Conservation (phyloP, 2,797 vertebrate species). For the Molossus molossus region DNA sequence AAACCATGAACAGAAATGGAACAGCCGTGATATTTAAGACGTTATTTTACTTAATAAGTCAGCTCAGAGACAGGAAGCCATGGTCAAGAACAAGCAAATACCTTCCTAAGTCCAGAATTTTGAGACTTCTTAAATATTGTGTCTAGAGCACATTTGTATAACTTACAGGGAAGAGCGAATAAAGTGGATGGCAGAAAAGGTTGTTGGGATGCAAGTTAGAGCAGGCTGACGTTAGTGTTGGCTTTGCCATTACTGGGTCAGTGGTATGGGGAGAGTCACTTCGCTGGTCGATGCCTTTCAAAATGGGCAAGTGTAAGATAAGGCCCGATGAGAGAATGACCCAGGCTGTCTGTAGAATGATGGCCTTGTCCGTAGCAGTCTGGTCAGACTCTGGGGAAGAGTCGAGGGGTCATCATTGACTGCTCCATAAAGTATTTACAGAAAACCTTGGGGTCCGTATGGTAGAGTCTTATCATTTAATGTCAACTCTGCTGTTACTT, state of each 20-base stretch:
- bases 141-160: conserved; percentile 21
- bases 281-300: not conserved
- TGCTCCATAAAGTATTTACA: not conserved
- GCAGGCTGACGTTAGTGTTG: not conserved
- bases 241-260: not conserved
- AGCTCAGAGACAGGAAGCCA: not conserved
- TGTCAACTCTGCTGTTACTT: not conserved
- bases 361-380: not conserved
- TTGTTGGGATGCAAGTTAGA: not conserved
- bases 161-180: not conserved
- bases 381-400: not conserved
- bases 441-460: not conserved
- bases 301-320: not conserved
- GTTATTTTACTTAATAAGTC: conserved; percentile 1
- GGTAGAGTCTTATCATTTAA: not conserved
- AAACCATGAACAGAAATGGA: conserved; percentile 27
- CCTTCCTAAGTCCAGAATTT: not conserved
- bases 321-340: not conserved
- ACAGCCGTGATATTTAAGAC: not conserved
- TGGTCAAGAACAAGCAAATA: not conserved
- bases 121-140: not conserved
- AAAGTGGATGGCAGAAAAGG: not conserved
- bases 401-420: not conserved
- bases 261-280: not conserved
- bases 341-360: not conserved